These are phyloP conservation scores for Circaetus gallicus DNA, from an alignment of 2,113 vertebrate species.

Conservation along the genomic window DNA sequence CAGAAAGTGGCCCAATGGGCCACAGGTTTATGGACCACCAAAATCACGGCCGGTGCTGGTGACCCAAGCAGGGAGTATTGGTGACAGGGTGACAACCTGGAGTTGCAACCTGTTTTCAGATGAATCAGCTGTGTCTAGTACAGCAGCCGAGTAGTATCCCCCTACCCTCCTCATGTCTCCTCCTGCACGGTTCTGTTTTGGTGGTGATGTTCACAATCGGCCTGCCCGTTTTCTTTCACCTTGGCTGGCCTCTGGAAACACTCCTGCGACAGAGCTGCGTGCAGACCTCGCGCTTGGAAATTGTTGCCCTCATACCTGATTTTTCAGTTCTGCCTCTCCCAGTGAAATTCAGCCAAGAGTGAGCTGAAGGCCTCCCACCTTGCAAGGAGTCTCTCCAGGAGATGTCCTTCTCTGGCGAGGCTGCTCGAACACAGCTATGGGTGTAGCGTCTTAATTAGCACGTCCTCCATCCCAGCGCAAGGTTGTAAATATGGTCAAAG, in stretches of 20 bases:
- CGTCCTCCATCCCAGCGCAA: background rate
- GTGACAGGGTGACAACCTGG: background rate
- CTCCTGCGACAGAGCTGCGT: rapidly evolving
- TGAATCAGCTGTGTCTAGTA: too few species aligned
- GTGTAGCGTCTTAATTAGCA: background rate
- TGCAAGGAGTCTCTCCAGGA: background rate
- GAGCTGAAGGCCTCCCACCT: background rate
- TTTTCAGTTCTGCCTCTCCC: background rate
- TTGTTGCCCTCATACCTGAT: too few species aligned
- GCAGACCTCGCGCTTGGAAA: background rate
- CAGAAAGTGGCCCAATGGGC: background rate
- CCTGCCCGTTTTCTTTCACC: background rate
- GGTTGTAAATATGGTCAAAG: background rate
- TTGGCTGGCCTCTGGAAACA: background rate
- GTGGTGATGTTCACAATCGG: background rate
- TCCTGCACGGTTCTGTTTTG: background rate
- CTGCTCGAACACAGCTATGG: background rate
- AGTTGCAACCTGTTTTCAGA: background rate
- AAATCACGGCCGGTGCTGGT: background rate
- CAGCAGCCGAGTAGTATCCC: background rate
- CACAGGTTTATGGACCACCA: background rate
- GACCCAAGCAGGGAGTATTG: background rate
- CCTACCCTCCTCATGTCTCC: background rate
- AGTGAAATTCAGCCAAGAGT: background rate
- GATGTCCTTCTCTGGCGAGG: background rate